phyloP scores from a whole-genome alignment of 2,113 vertebrate genomes.

The Mus musculus region GRCm39 chr8:52779501-52780000 shows the following conservation, averaged over 20 bases:
- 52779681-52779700: background rate
- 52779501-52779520: background rate
- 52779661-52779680: background rate
- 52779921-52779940: background rate
- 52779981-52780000: background rate
- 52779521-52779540: background rate
- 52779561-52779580: accelerated
- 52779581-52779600: background rate
- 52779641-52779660: background rate
- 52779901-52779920: background rate
- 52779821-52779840: background rate
- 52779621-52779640: background rate
- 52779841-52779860: background rate
- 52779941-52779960: background rate
- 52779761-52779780: background rate
- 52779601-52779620: background rate
- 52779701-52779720: background rate
- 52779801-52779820: background rate
- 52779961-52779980: too few relatives aligned
- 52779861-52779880: background rate
- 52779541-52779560: background rate
- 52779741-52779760: background rate
- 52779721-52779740: background rate
- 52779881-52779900: background rate
- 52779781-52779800: background rate